A percentile compares a stretch with the other conserved stretches of the same genome.
Evolutionary conservation across 2,888 invertebrate genomes (phyloP).

Genomic region (Aphodius granarius): DNA sequence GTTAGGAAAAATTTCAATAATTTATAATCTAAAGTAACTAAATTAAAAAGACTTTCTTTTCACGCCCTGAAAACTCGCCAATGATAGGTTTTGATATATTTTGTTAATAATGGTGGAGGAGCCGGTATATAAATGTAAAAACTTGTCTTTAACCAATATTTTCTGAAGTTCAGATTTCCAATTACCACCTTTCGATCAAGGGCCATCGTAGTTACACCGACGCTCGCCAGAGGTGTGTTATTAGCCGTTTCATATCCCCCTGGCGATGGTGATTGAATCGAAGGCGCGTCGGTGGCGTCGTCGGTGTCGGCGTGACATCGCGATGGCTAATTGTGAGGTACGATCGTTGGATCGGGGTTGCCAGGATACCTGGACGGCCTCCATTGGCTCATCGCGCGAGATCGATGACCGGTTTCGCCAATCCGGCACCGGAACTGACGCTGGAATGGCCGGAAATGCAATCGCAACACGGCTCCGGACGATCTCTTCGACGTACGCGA

Average conservation of each 20-base stretch:
- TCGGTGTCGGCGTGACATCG: neutral
- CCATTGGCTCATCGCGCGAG: conserved; percentile 33
- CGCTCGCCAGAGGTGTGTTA: neutral
- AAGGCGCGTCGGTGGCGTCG: neutral
- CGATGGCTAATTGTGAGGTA: conserved; percentile 18
- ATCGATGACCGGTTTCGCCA: conserved; percentile 34
- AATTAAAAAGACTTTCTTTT: no score
- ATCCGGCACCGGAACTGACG: conserved; percentile 32
- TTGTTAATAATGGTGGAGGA: no score
- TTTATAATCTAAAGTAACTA: no score
- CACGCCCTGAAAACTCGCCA: no score
- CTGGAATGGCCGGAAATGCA: conserved; percentile 34
- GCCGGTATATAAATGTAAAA: no score
- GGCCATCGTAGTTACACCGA: no score
- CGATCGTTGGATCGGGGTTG: conserved; percentile 26
- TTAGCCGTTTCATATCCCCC: no score
- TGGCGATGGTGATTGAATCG: neutral
- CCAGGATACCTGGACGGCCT: conserved; percentile 30
- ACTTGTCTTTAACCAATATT: no score
- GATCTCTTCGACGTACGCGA: conserved; percentile 23
- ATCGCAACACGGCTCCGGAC: conserved; percentile 25
- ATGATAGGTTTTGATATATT: no score
- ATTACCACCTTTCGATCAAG: no score
- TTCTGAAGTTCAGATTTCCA: no score
- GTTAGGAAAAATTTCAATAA: no score